Conservation (phyloP, 2,888 invertebrate species). For the Ormia ochracea region DNA sequence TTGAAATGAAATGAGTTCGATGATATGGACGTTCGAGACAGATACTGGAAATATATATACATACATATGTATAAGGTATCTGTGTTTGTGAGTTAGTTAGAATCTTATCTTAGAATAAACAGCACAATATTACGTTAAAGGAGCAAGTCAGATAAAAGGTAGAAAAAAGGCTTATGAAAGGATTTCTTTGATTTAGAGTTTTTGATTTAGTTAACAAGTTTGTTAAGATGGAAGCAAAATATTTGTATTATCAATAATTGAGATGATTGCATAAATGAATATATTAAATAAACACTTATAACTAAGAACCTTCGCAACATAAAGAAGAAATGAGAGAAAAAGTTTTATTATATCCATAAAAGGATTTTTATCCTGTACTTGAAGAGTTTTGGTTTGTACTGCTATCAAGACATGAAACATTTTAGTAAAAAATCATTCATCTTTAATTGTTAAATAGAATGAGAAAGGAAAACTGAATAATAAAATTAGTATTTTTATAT, state of each 20-base stretch:
- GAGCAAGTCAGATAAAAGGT: background rate
- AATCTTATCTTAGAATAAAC: conserved; percentile 15
- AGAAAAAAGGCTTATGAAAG: conserved; percentile 40
- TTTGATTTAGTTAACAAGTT: conserved; percentile 48
- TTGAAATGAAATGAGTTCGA: conserved; percentile 12
- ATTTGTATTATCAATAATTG: conserved; percentile 50
- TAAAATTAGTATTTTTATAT: too few species aligned
- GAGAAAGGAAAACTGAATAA: too few species aligned
- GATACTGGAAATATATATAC: background rate
- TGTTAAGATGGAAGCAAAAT: conserved; percentile 34
- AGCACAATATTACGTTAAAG: background rate
- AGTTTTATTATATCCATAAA: too few species aligned
- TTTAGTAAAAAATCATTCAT: too few species aligned
- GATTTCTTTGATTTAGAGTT: conserved; percentile 50
- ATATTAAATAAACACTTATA: conserved; percentile 40
- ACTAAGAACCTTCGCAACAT: background rate
- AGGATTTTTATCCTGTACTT: too few species aligned
- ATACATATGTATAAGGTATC: too few species aligned
- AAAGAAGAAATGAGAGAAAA: background rate
- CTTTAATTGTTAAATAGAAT: too few species aligned
- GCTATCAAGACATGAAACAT: too few species aligned
- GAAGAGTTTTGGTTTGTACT: too few species aligned
- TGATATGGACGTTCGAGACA: background rate
- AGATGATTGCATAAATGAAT: conserved; percentile 45
- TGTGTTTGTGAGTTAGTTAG: background rate